Evolutionary conservation across 2,113 vertebrate species (phyloP).

Genomic region (Crotalus tigris): DNA sequence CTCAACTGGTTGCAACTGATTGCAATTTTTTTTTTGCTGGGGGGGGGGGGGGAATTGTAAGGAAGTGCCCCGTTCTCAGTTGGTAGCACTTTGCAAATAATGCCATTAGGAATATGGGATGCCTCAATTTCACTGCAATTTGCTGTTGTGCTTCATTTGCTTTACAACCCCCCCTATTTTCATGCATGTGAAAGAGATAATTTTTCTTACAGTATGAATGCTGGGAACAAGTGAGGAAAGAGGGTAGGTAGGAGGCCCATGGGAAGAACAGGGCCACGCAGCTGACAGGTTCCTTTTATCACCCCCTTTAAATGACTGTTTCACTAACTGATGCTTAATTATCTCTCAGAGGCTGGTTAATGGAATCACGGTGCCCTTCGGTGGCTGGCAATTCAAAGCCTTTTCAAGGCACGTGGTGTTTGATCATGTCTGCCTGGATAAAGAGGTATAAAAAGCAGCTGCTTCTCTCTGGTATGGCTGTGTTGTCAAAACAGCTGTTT

Average conservation of each 20-base stretch:
- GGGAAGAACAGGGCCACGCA: neutral
- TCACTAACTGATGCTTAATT: slow-evolving; percentile 51
- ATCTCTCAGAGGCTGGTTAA: slow-evolving; percentile 43
- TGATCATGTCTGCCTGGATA: neutral
- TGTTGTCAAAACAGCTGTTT: neutral
- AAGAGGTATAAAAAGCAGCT: neutral
- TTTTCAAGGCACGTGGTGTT: rapidly evolving
- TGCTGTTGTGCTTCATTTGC: neutral
- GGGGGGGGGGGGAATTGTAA: neutral
- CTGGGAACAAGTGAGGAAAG: neutral
- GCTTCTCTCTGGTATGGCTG: neutral
- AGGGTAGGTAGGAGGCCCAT: neutral
- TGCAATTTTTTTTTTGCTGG: neutral
- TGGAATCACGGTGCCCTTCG: neutral
- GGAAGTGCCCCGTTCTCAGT: neutral
- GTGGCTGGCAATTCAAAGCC: neutral
- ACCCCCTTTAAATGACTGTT: slow-evolving; percentile 19
- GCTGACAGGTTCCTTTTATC: neutral
- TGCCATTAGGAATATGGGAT: neutral
- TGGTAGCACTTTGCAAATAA: neutral
- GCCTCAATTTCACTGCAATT: neutral
- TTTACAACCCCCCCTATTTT: neutral
- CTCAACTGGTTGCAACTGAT: neutral
- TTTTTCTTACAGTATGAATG: neutral
- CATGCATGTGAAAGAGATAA: neutral